Evolutionary conservation across 2,797 vertebrate species (phyloP).

Genomic region (Gambelia wislizenii): DNA sequence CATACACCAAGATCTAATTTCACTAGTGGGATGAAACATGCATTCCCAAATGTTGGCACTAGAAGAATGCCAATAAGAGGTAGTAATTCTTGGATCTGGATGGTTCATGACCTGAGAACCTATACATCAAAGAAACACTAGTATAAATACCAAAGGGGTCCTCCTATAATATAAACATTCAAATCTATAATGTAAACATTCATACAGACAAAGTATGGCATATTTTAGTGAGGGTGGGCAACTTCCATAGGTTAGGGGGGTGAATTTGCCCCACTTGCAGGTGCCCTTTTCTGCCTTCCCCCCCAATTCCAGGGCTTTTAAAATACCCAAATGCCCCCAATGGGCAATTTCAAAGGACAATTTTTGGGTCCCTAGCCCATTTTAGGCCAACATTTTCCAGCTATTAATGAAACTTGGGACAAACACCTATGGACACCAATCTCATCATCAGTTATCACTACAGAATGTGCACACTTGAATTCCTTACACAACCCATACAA

Average conservation of each 20-base stretch:
- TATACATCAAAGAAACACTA: neutral
- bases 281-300: too few relatives aligned
- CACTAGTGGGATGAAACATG: neutral
- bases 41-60: neutral
- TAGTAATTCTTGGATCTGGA: too few relatives aligned
- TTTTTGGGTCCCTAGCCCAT: too few relatives aligned
- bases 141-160: neutral
- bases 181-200: too few relatives aligned
- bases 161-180: neutral
- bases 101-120: neutral
- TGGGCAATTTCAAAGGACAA: too few relatives aligned
- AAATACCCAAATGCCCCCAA: too few relatives aligned
- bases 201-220: neutral
- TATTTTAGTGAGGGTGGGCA: too few relatives aligned
- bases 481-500: neutral
- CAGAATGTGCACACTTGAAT: neutral
- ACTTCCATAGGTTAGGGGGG: too few relatives aligned
- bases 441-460: neutral
- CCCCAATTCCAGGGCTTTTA: too few relatives aligned
- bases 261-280: too few relatives aligned
- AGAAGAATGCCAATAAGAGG: neutral
- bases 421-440: neutral
- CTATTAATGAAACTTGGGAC: neutral
- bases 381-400: too few relatives aligned
- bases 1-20: neutral